These are phyloP conservation scores for Metallyticus violacea DNA, from an alignment of 2,888 invertebrate genomes.

Conservation along the genomic window DNA sequence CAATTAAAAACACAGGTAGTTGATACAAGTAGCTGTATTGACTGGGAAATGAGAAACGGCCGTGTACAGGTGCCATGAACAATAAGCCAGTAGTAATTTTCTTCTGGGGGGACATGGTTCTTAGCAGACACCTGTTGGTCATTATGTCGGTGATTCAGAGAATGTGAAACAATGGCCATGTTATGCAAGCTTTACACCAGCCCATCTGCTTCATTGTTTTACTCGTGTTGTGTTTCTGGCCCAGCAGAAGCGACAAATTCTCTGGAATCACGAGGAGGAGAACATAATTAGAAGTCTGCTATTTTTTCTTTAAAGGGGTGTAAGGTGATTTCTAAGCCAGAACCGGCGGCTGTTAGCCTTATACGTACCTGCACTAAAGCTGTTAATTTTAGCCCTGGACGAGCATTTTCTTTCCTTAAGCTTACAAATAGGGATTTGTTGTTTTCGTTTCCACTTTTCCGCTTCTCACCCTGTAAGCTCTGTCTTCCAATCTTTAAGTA, in stretches of 20 bases:
- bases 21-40: too few relatives aligned
- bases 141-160: neutral
- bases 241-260: neutral
- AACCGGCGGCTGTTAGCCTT: too few relatives aligned
- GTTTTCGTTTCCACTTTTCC: too few relatives aligned
- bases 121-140: neutral
- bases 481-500: too few relatives aligned
- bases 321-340: too few relatives aligned
- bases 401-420: too few relatives aligned
- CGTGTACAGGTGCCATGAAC: neutral
- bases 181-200: neutral
- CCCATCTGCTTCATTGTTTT: neutral
- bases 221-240: neutral
- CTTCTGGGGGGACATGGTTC: neutral
- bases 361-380: too few relatives aligned
- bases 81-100: neutral
- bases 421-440: too few relatives aligned
- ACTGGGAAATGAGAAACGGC: neutral
- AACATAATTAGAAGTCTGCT: neutral
- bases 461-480: too few relatives aligned
- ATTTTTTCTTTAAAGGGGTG: neutral
- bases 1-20: too few relatives aligned
- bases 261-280: neutral
- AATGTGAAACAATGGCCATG: neutral
- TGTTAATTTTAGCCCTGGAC: too few relatives aligned